Conservation (phyloP, 1,140 invertebrate genomes). For the Tetragnatha versicolor region DNA sequence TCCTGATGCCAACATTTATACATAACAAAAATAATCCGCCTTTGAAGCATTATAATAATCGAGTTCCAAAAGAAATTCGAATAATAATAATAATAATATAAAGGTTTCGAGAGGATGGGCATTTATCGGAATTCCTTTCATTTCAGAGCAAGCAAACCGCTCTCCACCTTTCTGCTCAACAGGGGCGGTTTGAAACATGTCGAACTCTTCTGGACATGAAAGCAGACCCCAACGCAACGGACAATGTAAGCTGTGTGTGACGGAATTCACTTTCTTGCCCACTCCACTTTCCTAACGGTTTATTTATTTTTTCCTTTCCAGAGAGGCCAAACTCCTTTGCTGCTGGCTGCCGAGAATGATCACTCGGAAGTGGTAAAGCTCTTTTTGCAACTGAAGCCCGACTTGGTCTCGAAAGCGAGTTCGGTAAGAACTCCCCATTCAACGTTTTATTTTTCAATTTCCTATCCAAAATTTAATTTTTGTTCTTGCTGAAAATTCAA, state of each 20-base stretch:
- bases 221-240: slow-evolving; percentile 95
- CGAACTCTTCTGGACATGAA: slow-evolving; percentile 89
- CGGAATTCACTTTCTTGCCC: no score
- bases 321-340: slow-evolving; percentile 68
- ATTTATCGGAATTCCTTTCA: slow-evolving; percentile 3
- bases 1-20: no score
- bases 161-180: slow-evolving; percentile 78
- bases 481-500: no score
- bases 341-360: slow-evolving; percentile 94
- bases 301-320: slow-evolving; percentile 75
- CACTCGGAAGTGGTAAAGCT: slow-evolving; percentile 96
- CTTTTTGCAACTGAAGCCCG: slow-evolving; percentile 94
- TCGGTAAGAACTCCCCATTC: slow-evolving; percentile 62
- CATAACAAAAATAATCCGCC: no score
- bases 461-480: no score
- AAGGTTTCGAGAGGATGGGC: no score
- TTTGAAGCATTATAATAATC: no score
- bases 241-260: slow-evolving; percentile 92
- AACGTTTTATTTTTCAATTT: background rate
- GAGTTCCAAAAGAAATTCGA: no score
- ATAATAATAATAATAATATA: no score
- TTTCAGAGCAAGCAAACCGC: slow-evolving; percentile 64
- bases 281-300: no score
- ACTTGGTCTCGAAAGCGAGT: slow-evolving; percentile 92
- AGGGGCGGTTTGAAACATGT: slow-evolving; percentile 94